Evolutionary conservation across 2,113 vertebrate genomes (phyloP), one percentile per base, ranked within the genome.

Genomic region (Eretmochelys imbricata): DNA sequence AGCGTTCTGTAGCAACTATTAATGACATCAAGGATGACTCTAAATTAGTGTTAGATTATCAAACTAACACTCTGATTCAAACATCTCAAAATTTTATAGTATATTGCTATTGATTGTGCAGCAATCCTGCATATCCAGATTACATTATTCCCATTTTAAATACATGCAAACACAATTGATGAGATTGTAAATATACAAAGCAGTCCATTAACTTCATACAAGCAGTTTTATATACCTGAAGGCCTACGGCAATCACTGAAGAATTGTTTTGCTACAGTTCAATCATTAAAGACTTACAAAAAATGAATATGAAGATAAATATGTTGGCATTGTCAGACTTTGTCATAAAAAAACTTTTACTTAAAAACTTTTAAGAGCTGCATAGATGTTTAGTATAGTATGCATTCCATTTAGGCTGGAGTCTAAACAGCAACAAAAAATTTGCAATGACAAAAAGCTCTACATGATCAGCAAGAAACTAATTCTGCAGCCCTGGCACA

Each of bases 131-230:
- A 85, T 19, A 87, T 25, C 48, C 10, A 42, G 7, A 83, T 89
- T 97, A 93, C 89, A 88, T 62, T 84, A 95, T 93, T 96, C 80
- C 85, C 93, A 51, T 92, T 97, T 96, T 95, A 98, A 97, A 48
- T 91, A 89, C 76, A 83, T 72, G 48, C 27, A 89, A 93, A 95
- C 42, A 84, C 83, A 92, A 46, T 82, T 69, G 80, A 75, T 93
- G 85, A 97, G 89, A 94, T 35, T 92, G 88, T 94, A 95, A 97
- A 97, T 95, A 97, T 93, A 93, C 98, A 98, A 98, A 97, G 96
- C 95, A 98, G 97, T 88, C 95, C 94, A 97, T 98, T 98, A 97
- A 97, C 96, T 98, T 98, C 97, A 97, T 94, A 95, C 92, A 97
- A 97, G 85, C 91, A 96, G 57, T 95, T 98, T 97, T 97, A 97